Evolutionary conservation across 1,140 invertebrate genomes (phyloP), one percentile per base, ranked within the genome.

Genomic region (Macrostomum lignano): DNA sequence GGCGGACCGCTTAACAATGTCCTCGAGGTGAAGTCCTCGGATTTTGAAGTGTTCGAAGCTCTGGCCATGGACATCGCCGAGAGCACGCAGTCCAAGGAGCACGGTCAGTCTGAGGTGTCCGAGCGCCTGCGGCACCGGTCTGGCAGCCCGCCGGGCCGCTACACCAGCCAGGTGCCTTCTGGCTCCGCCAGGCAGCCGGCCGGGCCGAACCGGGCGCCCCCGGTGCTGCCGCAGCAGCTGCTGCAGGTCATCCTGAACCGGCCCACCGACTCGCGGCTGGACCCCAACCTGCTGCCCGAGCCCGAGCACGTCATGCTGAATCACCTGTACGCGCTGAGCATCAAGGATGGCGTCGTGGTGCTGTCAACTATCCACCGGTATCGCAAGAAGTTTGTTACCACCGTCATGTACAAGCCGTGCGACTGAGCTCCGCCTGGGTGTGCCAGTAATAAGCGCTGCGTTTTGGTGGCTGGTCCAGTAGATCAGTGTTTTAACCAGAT

Each of bases 281-380:
- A 98, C 60, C 88, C 88, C 30, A 91, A 82, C 30, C 63, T 96
- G 40, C 58, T 98, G 42, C 88, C 88, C 10, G 82, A 94, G 61
- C 88, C 42, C 7, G 93, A 93, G 56, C 84, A 94, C 57, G 86
- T 96, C 1, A 96, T 96, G 86, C 64, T 98, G 40, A 96, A 96
- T 60, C 88, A 98, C 62, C 60, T 98, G n/a, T 98, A 98, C 62
- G 88, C 88, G n/a, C 62, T 98, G 36, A 91, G 82, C 23, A 98
- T 98, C 45, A 93, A 94, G 47, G 58, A 96, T 60, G 86, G 86
- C 25, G 86, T 96, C 1, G 94, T 98, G 81, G 88, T 96, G 17
- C 60, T 96, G 2, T 86, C 78, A 47, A 81, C 82, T 1, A 93
- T 84, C 7, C 82, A 93, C 61, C 65, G 86, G 38, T 94, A 91